These are phyloP conservation scores for Peromyscus nudipes DNA, from an alignment of 2,797 vertebrate species.

Conservation along the genomic window DNA sequence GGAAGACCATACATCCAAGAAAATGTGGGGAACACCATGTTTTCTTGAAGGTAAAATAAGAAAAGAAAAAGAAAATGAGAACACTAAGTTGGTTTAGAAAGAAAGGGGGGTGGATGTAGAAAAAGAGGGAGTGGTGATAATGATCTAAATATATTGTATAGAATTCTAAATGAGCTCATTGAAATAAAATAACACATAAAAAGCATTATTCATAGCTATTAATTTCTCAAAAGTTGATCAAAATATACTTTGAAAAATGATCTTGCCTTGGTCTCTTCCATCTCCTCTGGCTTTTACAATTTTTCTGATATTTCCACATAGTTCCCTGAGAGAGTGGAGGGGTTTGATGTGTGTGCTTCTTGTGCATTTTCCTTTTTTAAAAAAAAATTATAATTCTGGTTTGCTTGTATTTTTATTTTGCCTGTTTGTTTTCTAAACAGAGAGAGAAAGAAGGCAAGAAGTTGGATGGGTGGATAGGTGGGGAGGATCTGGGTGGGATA, in stretches of 20 bases:
- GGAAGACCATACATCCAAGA: too few relatives aligned
- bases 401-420: not conserved
- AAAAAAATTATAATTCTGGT: not conserved
- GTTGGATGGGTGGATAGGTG: too few relatives aligned
- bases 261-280: not conserved
- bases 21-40: not conserved
- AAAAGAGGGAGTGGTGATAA: not conserved
- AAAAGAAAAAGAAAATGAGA: not conserved
- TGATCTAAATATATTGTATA: not conserved
- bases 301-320: not conserved
- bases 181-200: not conserved
- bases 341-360: not conserved
- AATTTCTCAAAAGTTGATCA: not conserved
- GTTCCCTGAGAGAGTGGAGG: not conserved
- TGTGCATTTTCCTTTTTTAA: not conserved
- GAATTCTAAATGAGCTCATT: not conserved
- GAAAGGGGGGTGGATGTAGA: not conserved
- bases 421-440: not conserved
- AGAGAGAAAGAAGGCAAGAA: not conserved
- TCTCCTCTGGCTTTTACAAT: not conserved
- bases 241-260: not conserved
- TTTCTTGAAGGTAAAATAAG: not conserved
- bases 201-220: not conserved
- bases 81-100: not conserved
- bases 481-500: not conserved